Percentiles rank a stretch among this genome's conserved stretches.
phyloP scores from a whole-genome alignment of 2,888 invertebrate genomes.

The Dryadula phaetusa region DNA sequence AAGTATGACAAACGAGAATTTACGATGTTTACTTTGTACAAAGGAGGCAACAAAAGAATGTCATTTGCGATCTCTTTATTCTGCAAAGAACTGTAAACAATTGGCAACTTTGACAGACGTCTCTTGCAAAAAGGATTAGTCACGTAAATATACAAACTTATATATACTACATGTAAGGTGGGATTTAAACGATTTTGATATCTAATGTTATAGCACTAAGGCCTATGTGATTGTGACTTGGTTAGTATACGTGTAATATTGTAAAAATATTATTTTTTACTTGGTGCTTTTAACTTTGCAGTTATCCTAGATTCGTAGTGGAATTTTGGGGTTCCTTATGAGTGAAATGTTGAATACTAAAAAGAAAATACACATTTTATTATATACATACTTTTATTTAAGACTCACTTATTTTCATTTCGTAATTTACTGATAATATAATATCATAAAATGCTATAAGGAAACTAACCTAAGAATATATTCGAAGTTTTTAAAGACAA shows the following conservation, averaged over 20 bases:
- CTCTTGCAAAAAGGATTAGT: constrained; percentile 78
- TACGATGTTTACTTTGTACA: constrained; percentile 75
- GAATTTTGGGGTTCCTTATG: constrained; percentile 37
- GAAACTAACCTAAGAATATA: no score
- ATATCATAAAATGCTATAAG: no score
- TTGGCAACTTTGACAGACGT: constrained; percentile 77
- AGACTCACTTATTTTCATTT: no score
- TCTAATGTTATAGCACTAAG: constrained; percentile 47
- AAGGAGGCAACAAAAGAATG: constrained; percentile 69
- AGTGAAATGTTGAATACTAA: no score
- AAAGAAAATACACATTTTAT: no score
- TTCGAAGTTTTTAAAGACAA: no score
- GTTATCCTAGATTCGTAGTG: constrained; percentile 60
- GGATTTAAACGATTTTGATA: constrained; percentile 49
- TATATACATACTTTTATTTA: no score
- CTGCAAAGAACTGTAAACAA: constrained; percentile 73
- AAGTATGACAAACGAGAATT: constrained; percentile 65
- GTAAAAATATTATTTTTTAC: constrained; percentile 67
- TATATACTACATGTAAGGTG: constrained; percentile 35
- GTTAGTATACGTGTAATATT: constrained; percentile 37
- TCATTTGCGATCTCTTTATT: constrained; percentile 72
- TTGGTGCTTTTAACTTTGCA: constrained; percentile 66
- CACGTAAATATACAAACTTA: constrained; percentile 48
- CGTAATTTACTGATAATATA: no score
- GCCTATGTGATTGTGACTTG: constrained; percentile 22